phyloP scores from a whole-genome alignment of 2,888 invertebrate species.

The Hetaerina titia region DNA sequence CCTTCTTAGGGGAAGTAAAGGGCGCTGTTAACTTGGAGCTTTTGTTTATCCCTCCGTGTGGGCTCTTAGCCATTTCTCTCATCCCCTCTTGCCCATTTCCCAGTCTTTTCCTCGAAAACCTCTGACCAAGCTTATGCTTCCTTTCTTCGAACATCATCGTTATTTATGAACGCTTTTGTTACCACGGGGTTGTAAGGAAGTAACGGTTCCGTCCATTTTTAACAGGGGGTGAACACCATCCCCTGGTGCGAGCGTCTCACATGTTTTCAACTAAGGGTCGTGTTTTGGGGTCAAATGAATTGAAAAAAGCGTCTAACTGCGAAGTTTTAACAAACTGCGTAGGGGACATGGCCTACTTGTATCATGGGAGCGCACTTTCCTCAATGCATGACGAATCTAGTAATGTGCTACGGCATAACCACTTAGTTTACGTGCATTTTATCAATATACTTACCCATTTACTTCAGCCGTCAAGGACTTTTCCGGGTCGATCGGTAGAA shows the following conservation, averaged over 20 bases:
- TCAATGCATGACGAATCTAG: too few relatives aligned
- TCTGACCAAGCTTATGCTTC: background rate
- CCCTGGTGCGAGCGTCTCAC: background rate
- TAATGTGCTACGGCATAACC: too few relatives aligned
- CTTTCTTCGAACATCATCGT: background rate
- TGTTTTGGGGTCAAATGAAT: background rate
- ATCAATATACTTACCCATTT: too few relatives aligned
- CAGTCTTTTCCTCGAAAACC: background rate
- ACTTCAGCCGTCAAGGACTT: too few relatives aligned
- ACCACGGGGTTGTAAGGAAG: background rate
- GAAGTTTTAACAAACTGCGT: too few relatives aligned
- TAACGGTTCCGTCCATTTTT: background rate
- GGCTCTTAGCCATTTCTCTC: background rate
- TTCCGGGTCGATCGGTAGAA: too few relatives aligned
- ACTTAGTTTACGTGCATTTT: too few relatives aligned
- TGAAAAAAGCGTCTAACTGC: background rate
- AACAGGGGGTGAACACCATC: background rate
- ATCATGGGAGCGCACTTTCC: too few relatives aligned
- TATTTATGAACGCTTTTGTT: background rate
- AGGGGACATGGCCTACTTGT: too few relatives aligned
- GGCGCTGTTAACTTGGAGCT: background rate
- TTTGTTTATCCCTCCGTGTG: background rate
- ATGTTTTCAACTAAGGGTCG: background rate
- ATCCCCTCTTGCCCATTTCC: background rate
- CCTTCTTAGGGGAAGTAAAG: background rate